Percentiles rank a stretch among this genome's conserved stretches.
phyloP scores from a whole-genome alignment of 2,113 vertebrate species.

The Canis aureus region DNA sequence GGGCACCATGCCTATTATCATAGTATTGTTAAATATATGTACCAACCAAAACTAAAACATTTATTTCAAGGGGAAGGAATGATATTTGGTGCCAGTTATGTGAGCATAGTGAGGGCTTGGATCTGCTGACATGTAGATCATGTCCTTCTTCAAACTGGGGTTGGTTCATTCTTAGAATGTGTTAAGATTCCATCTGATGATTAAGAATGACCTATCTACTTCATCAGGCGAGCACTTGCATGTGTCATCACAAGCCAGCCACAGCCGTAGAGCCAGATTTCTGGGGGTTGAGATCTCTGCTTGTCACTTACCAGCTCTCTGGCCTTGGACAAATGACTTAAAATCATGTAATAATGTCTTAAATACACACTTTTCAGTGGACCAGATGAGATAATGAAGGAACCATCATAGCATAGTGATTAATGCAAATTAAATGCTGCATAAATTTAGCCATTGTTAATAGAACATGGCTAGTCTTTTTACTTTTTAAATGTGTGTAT shows the following conservation, averaged over 20 bases:
- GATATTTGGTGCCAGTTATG: not conserved
- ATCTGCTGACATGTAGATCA: not conserved
- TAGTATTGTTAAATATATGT: not conserved
- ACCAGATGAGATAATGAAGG: not conserved
- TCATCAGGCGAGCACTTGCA: not conserved
- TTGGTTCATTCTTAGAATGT: not conserved
- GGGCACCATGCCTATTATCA: rapidly evolving
- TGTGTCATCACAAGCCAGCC: not conserved
- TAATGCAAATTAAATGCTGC: not conserved
- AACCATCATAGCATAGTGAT: not conserved
- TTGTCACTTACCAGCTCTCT: not conserved
- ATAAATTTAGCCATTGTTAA: not conserved
- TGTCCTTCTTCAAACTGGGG: not conserved
- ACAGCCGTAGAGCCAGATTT: not conserved
- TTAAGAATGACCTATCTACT: not conserved
- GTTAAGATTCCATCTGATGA: not conserved
- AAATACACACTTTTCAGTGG: not conserved
- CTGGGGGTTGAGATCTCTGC: not conserved
- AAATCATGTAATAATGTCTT: not conserved
- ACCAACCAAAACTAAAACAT: not conserved
- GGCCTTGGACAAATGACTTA: not conserved
- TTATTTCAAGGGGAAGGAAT: not conserved
- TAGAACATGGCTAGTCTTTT: not conserved
- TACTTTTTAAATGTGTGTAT: not conserved
- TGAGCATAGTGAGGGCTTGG: not conserved